These are phyloP conservation scores for Typhlomys cinereus DNA, from an alignment of 2,113 vertebrate species.

Conservation along the genomic window DNA sequence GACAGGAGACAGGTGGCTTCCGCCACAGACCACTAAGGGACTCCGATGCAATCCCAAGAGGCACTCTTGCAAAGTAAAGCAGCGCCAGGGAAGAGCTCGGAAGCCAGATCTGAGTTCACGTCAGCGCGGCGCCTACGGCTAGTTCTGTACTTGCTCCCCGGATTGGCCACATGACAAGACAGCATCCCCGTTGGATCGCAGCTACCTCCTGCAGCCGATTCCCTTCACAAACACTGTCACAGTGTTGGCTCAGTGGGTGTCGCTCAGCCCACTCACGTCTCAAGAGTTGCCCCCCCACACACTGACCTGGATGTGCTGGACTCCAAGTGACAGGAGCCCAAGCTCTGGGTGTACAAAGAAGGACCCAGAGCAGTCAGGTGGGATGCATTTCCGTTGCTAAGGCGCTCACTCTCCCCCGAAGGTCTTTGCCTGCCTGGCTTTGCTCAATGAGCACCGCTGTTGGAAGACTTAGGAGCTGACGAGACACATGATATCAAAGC, in stretches of 20 bases:
- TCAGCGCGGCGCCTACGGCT: not conserved
- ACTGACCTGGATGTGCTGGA: not conserved
- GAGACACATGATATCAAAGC: too few species aligned
- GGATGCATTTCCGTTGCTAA: fast-evolving
- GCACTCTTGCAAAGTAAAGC: not conserved
- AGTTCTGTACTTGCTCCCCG: not conserved
- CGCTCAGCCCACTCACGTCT: not conserved
- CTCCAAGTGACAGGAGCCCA: not conserved
- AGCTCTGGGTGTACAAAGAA: too few species aligned
- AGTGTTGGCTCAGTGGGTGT: not conserved
- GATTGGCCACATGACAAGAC: not conserved
- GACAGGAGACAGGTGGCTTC: not conserved
- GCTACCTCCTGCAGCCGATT: not conserved
- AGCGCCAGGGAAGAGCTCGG: too few species aligned
- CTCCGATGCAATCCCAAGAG: not conserved
- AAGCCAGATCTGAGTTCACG: fast-evolving
- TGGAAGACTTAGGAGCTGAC: not conserved
- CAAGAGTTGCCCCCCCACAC: not conserved
- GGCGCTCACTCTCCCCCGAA: not conserved
- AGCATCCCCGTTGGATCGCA: fast-evolving
- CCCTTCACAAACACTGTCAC: not conserved
- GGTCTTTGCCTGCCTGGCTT: not conserved
- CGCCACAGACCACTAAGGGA: too few species aligned
- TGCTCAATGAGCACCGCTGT: not conserved
- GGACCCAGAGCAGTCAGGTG: fast-evolving